Percentiles rank a stretch among this genome's conserved stretches.
Evolutionary conservation across 2,888 invertebrate genomes (phyloP).

Genomic region (Andrena dorsata): DNA sequence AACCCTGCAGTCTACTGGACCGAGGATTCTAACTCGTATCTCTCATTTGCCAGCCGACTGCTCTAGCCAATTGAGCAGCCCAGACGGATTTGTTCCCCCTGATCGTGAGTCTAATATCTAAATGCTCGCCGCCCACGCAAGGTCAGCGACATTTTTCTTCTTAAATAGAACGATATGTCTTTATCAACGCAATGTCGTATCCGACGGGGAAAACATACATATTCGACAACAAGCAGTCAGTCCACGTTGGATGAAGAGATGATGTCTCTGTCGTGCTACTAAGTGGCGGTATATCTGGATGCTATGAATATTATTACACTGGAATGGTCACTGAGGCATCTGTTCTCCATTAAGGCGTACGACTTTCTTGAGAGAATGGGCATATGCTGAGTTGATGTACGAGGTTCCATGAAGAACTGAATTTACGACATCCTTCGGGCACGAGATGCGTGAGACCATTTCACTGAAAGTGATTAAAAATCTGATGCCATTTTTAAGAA

Average conservation of each 20-base stretch:
- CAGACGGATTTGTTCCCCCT: constrained; percentile 27
- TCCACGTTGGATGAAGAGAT: background rate
- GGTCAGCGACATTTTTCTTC: constrained; percentile 32
- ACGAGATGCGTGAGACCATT: background rate
- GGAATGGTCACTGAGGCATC: constrained; percentile 15
- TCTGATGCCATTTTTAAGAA: too few species aligned
- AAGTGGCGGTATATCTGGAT: background rate
- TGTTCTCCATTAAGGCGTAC: constrained; percentile 33
- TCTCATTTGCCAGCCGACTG: constrained; percentile 21
- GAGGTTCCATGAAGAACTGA: background rate
- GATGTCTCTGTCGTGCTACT: background rate
- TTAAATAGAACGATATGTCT: constrained; percentile 25
- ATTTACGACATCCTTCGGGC: constrained; percentile 6
- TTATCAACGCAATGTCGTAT: constrained; percentile 24
- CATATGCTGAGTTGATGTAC: background rate
- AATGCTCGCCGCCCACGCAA: constrained; percentile 36
- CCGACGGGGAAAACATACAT: constrained; percentile 8
- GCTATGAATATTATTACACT: constrained; percentile 31
- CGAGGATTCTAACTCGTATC: background rate
- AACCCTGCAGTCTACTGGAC: background rate
- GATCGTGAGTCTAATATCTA: constrained; percentile 25
- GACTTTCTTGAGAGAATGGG: constrained; percentile 11
- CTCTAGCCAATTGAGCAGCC: constrained; percentile 35
- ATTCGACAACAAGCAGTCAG: background rate
- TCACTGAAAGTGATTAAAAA: background rate